Percentiles rank a stretch among this genome's conserved stretches.
These are phyloP conservation scores for Coptotermes formosanus DNA, from an alignment of 1,140 invertebrate genomes.

Conservation along the genomic window DNA sequence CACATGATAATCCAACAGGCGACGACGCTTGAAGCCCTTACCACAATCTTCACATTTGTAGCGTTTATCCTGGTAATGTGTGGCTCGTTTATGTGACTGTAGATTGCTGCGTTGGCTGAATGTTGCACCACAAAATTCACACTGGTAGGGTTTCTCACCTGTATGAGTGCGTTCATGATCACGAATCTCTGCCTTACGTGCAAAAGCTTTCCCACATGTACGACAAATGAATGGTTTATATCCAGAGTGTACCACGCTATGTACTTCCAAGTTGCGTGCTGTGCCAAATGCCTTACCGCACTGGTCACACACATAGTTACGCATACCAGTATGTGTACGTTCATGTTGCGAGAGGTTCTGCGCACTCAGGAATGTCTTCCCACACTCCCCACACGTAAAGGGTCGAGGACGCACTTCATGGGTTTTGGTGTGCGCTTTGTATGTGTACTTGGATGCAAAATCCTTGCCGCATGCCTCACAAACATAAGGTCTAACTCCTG, in stretches of 20 bases:
- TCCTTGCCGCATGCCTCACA: slow-evolving; percentile 67
- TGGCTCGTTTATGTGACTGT: slow-evolving; percentile 74
- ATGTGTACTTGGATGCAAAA: slow-evolving; percentile 76
- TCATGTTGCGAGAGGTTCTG: slow-evolving; percentile 74
- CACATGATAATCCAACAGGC: slow-evolving; percentile 76
- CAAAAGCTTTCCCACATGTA: slow-evolving; percentile 72
- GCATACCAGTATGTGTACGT: slow-evolving; percentile 66
- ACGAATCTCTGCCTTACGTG: slow-evolving; percentile 68
- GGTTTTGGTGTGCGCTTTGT: slow-evolving; percentile 71
- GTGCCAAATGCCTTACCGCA: slow-evolving; percentile 72
- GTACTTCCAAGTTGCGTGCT: slow-evolving; percentile 71
- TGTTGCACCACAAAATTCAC: slow-evolving; percentile 73
- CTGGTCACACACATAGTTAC: slow-evolving; percentile 68
- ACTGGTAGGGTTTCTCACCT: slow-evolving; percentile 82
- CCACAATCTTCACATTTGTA: slow-evolving; percentile 68
- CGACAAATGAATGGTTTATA: slow-evolving; percentile 68
- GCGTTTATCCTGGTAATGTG: slow-evolving; percentile 73
- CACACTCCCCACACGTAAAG: slow-evolving; percentile 64
- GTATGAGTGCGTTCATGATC: slow-evolving; percentile 82
- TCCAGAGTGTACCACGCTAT: slow-evolving; percentile 68
- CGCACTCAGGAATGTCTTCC: slow-evolving; percentile 70
- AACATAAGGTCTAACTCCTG: slow-evolving; percentile 63
- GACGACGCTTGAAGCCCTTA: slow-evolving; percentile 70
- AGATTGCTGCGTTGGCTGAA: slow-evolving; percentile 76
- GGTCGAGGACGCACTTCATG: slow-evolving; percentile 67